These are phyloP conservation scores for Pluvialis apricaria DNA, from an alignment of 2,113 vertebrate genomes.

Conservation along the genomic window DNA sequence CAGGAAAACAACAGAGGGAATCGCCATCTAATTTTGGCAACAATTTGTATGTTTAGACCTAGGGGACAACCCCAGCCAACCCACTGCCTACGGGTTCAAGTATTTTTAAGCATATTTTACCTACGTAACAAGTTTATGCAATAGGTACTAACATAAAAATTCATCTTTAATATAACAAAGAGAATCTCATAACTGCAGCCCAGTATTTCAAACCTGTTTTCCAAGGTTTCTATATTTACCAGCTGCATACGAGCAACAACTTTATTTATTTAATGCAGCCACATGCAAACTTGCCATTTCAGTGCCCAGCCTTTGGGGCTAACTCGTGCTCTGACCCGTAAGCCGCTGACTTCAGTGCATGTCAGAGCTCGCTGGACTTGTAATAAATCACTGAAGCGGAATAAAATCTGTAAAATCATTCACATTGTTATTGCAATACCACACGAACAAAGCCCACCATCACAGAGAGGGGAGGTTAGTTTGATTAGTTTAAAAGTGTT, in stretches of 20 bases:
- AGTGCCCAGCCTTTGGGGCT: not conserved
- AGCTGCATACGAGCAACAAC: not conserved
- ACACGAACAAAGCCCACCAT: not conserved
- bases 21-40: not conserved
- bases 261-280: not conserved
- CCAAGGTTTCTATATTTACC: not conserved
- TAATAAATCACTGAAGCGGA: not conserved
- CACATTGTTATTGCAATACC: not conserved
- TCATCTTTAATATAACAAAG: not conserved
- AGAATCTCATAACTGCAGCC: not conserved
- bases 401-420: constrained; percentile 30
- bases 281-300: not conserved
- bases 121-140: not conserved
- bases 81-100: not conserved
- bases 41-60: not conserved
- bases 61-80: not conserved
- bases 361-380: not conserved
- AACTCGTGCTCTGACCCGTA: not conserved
- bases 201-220: not conserved
- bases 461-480: not conserved
- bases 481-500: not conserved
- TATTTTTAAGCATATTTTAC: not conserved
- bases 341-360: not conserved
- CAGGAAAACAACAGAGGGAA: not conserved
- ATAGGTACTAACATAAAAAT: not conserved